Base-by-base conservation (phyloP, 2,888 invertebrate species). In the Hedychridium roseum region DNA sequence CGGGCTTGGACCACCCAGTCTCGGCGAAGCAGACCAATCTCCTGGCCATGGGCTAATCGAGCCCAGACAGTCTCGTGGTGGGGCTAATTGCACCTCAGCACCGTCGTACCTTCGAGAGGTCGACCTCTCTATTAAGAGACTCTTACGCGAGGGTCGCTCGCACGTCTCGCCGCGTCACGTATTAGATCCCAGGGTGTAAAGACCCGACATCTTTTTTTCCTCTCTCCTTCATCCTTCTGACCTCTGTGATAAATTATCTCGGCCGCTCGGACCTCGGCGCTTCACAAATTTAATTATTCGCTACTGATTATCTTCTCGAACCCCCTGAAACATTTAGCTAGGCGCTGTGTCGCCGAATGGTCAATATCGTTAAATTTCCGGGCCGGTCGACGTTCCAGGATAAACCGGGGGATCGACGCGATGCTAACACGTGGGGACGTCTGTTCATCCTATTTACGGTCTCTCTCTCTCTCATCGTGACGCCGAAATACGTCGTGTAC, bases 1-100 rank as follows among this genome's bases (percentile, higher is more conserved):
- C 60, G 50, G 64, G 57, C n/a, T 52, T 39, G 71, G 76, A 75
- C 76, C 75, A 76, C 76, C 76, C 76, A 76, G 73, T 49, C 59
- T 57, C 57, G 41, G 49, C 56, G 51, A 52, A 63, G 56, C 69
- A 67, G 66, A 65, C 75, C 76, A 76, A 76, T 75, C 76, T 75
- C 68, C 64, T 58, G 67, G 65, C 68, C 65, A 68, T 64, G 71
- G 65, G 65, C 70, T 74, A 73, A 75, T 74, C 73, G 69, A 65
- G 66, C 55, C 61, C 55, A 58, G 60, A 54, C 60, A 54, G 52
- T 43, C 55, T 51, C 48, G 44, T 61, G 69, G 73, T 71, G 75
- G 75, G 74, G 75, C 66, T 76, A 76, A 76, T 76, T 76, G 73
- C 70, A 55, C 62, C 61, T 62, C 60, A 54, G 57, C 66, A 61